A percentile compares a stretch with the other conserved stretches of the same genome.
These are phyloP conservation scores for Drosophila rubida DNA, from an alignment of 2,888 invertebrate genomes.

Conservation along the genomic window DNA sequence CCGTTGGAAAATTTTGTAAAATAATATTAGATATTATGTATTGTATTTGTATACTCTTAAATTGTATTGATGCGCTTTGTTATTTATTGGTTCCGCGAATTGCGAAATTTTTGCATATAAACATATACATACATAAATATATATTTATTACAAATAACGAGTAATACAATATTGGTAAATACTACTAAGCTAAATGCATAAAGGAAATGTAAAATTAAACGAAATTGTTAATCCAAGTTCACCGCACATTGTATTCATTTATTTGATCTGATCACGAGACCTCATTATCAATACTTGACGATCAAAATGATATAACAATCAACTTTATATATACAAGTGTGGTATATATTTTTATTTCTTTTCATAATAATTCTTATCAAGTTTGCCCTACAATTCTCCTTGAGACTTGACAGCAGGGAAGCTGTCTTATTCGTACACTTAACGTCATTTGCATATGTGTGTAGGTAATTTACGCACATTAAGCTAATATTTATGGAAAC, in stretches of 20 bases:
- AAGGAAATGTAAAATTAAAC: conserved; percentile 49
- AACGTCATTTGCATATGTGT: conserved; percentile 16
- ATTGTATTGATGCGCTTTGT: conserved; percentile 43
- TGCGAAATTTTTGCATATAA: conserved; percentile 10
- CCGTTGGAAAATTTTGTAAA: conserved; percentile 41
- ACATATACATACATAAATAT: neutral
- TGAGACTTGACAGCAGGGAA: conserved; percentile 34
- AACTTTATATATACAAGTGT: neutral
- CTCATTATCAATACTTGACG: conserved; percentile 6
- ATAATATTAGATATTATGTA: conserved; percentile 9
- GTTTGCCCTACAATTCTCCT: conserved; percentile 41
- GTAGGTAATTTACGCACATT: neutral
- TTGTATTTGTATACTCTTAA: conserved; percentile 18
- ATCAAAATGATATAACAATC: conserved; percentile 14
- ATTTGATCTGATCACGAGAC: conserved; percentile 39
- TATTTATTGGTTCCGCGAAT: conserved; percentile 20
- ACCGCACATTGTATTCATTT: conserved; percentile 35
- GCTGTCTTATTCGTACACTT: conserved; percentile 26
- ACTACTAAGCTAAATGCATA: conserved; percentile 34
- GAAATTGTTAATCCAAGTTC: conserved; percentile 71
- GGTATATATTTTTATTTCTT: conserved; percentile 2
- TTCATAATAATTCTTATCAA: conserved; percentile 19
- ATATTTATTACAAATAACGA: conserved; percentile 11
- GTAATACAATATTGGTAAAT: conserved; percentile 26
- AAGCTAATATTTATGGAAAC: conserved; percentile 1